Percentiles rank a stretch among this genome's conserved stretches.
Evolutionary conservation across 2,888 invertebrate genomes (phyloP).

Genomic region (Acanthosepion pharaonis): DNA sequence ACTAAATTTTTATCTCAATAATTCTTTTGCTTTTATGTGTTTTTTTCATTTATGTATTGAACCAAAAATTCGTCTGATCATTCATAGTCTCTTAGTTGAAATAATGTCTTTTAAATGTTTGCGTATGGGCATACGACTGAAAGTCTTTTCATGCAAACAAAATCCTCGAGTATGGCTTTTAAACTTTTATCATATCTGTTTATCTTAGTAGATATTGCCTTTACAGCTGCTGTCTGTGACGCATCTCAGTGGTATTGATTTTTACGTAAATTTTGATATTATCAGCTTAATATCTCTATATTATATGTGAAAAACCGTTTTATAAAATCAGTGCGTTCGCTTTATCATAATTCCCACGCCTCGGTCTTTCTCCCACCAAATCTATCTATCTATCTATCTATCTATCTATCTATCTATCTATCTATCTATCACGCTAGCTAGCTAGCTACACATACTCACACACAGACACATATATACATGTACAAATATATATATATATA

Average conservation of each 20-base stretch:
- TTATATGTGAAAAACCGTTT: not conserved
- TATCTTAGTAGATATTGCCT: not conserved
- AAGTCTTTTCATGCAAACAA: slow-evolving; percentile 4
- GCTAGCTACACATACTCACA: too few species aligned
- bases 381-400: too few species aligned
- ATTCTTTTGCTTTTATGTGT: too few species aligned
- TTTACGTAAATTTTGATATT: not conserved
- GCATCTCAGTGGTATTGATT: not conserved
- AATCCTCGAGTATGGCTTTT: not conserved
- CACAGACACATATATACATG: too few species aligned
- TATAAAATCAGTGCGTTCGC: not conserved
- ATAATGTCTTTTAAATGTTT: slow-evolving; percentile 12
- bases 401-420: too few species aligned
- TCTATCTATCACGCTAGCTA: too few species aligned
- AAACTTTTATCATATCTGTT: not conserved
- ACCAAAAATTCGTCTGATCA: not conserved
- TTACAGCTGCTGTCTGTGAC: not conserved
- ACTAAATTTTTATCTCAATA: too few species aligned
- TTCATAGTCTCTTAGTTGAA: not conserved
- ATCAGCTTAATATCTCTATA: not conserved
- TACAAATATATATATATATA: too few species aligned
- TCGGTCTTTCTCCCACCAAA: too few species aligned
- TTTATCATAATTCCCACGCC: too few species aligned
- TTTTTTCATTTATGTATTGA: not conserved
- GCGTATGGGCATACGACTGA: not conserved